Base-by-base conservation (phyloP, 2,797 vertebrate genomes). In the Fundulus diaphanus region DNA sequence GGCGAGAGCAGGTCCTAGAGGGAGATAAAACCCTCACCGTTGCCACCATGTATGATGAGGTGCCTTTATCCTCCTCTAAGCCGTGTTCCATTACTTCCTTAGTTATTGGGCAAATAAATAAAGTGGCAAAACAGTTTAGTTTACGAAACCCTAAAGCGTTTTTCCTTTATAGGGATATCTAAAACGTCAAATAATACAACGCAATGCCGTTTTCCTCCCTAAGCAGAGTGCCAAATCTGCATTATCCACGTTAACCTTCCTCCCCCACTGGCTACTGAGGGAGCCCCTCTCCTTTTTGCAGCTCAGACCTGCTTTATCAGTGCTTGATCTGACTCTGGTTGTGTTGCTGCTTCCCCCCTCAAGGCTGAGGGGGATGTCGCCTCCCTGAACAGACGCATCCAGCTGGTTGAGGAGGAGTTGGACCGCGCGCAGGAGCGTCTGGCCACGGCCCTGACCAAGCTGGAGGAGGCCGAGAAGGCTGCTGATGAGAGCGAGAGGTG, bases 321-420 rank as follows among this genome's bases (percentile, higher is more conserved):
- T n/a, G 9, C 44, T 8, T 61, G 49, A 49, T 72, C 37, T 77
- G 66, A 68, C 37, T 72, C 18, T 75, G 52, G 37, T 66, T 74
- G 35, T 74, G 46, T 7, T 68, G 46, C 65, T 85, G 27, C 86
- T 85, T n/a, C 86, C 56, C 73, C 70, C 69, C 76, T 82, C 75
- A 79, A 99, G 98, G 98, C 98, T 92, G 98, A 99, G 96, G 96
- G 95, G 0, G 98, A 99, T 24, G 98, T 99, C 16, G 97, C 98
- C 72, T 99, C 98, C 88, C 94, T 99, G 96, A 99, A 99, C 95
- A 98, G 98, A 91, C 98, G 98, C 29, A 99, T 99, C 96, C 98
- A 99, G 92, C 97, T 99, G 96, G 98, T 99, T 91, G 98, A 99
- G 95, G 98, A 99, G 85, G 98, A 99, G 96, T 84, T 99, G 97